Percentiles rank a stretch among this genome's conserved stretches.
Conservation (phyloP, 2,113 vertebrate species). For the Albula goreensis region DNA sequence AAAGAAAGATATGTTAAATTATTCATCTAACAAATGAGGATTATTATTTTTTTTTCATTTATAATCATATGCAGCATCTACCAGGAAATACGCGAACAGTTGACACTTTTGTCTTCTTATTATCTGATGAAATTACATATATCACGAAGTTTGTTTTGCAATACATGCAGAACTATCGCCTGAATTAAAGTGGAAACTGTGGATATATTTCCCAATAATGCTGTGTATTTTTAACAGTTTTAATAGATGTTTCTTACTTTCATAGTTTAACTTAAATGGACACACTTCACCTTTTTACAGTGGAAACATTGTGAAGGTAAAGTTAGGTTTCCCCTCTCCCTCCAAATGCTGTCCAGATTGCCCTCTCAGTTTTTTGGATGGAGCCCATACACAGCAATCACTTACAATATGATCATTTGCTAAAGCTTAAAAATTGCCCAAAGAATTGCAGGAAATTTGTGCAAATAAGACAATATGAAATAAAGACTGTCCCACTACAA, state of each 20-base stretch:
- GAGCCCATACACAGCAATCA: constrained; percentile 58
- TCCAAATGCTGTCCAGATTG: constrained; percentile 33
- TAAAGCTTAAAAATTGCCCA: constrained; percentile 65
- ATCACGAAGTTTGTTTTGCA: background rate
- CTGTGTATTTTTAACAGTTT: background rate
- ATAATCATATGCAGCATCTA: background rate
- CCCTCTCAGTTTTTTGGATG: constrained; percentile 47
- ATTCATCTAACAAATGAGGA: background rate
- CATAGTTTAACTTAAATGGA: background rate
- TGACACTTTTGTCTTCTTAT: background rate
- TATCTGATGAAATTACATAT: background rate
- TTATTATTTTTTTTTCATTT: background rate
- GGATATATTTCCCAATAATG: background rate
- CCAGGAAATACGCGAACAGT: background rate
- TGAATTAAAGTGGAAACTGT: background rate
- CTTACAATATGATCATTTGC: constrained; percentile 59
- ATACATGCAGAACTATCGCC: background rate
- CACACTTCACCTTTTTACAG: background rate
- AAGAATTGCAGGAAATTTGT: constrained; percentile 70
- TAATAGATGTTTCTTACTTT: background rate
- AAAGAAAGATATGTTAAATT: background rate
- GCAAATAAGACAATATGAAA: constrained; percentile 54
- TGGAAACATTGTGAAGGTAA: background rate
- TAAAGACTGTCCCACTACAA: constrained; percentile 37
- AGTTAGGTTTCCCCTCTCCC: constrained; percentile 3